A percentile compares a stretch with the other conserved stretches of the same genome.
Evolutionary conservation across 2,113 vertebrate species (phyloP).

Genomic region (Mesitornis unicolor): DNA sequence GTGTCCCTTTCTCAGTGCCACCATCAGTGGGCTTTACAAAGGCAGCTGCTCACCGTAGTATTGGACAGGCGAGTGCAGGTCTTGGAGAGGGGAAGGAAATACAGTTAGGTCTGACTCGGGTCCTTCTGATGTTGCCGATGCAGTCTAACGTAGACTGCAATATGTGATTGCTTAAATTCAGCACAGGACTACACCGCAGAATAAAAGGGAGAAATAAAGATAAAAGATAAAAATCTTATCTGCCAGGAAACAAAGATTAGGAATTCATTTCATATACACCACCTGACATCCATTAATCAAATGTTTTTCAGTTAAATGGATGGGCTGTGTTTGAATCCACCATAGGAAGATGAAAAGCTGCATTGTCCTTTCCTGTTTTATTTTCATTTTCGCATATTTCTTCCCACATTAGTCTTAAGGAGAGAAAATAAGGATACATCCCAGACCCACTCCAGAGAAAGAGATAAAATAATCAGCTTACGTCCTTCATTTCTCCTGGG

Average conservation of each 20-base stretch:
- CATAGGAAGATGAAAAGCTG: not conserved
- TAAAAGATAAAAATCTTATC: not conserved
- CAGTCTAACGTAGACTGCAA: fast-evolving
- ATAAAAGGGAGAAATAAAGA: not conserved
- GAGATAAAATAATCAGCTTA: not conserved
- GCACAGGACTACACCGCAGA: not conserved
- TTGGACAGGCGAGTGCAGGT: fast-evolving
- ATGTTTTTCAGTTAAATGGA: not conserved
- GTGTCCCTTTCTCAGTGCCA: not conserved
- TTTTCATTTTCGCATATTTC: not conserved
- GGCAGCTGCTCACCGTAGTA: not conserved
- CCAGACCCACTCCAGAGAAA: not conserved
- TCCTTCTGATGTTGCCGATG: not conserved
- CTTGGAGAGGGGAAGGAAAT: not conserved
- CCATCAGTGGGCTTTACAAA: not conserved
- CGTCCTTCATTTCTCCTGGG: not conserved
- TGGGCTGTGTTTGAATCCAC: not conserved
- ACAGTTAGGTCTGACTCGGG: not conserved
- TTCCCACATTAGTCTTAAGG: not conserved
- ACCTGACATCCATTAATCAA: not conserved
- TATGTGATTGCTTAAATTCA: not conserved
- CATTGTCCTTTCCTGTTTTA: not conserved
- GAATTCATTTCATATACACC: not conserved
- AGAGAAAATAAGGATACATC: not conserved
- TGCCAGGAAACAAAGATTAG: not conserved